Evolutionary conservation across 2,113 vertebrate species (phyloP).

Genomic region (Epinephelus fuscoguttatus): DNA sequence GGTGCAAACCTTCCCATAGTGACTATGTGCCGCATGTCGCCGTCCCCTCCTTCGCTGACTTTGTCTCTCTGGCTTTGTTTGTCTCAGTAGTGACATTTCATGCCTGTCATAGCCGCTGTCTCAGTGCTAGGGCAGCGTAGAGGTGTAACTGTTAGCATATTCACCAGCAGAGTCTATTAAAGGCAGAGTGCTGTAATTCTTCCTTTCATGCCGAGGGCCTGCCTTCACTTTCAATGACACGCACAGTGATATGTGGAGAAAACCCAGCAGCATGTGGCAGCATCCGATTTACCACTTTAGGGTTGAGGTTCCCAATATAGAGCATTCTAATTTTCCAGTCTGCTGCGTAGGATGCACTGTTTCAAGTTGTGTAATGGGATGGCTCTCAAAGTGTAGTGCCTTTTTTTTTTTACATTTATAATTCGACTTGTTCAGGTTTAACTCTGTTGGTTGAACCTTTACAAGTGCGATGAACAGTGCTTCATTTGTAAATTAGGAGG

Average conservation of each 20-base stretch:
- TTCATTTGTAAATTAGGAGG: no score
- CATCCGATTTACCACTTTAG: slow-evolving; percentile 73
- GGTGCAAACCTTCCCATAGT: slow-evolving; percentile 9
- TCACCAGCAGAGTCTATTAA: slow-evolving; percentile 79
- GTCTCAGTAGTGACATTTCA: slow-evolving; percentile 68
- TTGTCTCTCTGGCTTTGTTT: slow-evolving; percentile 61
- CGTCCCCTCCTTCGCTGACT: slow-evolving; percentile 22
- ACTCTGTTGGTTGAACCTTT: not conserved
- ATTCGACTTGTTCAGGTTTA: slow-evolving; percentile 6
- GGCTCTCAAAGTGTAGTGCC: slow-evolving; percentile 6
- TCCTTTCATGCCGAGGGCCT: slow-evolving; percentile 63
- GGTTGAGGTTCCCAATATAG: slow-evolving; percentile 64
- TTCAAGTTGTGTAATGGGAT: slow-evolving; percentile 51
- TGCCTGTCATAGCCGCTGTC: slow-evolving; percentile 59
- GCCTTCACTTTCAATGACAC: slow-evolving; percentile 77
- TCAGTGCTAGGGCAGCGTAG: slow-evolving; percentile 33
- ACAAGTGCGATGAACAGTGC: no score
- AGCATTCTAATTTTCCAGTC: slow-evolving; percentile 65
- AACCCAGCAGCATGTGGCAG: slow-evolving; percentile 67
- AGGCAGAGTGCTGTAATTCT: slow-evolving; percentile 74
- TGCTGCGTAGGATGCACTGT: slow-evolving; percentile 44
- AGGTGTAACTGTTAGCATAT: slow-evolving; percentile 69
- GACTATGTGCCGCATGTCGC: slow-evolving; percentile 8
- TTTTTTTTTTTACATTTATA: slow-evolving; percentile 33
- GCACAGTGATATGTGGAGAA: slow-evolving; percentile 70